Evolutionary conservation across 30 jellyfish, hydroid and myxozoan genomes (phyloP), one percentile per base, ranked within the genome.

Genomic region (Mastigias papua): DNA sequence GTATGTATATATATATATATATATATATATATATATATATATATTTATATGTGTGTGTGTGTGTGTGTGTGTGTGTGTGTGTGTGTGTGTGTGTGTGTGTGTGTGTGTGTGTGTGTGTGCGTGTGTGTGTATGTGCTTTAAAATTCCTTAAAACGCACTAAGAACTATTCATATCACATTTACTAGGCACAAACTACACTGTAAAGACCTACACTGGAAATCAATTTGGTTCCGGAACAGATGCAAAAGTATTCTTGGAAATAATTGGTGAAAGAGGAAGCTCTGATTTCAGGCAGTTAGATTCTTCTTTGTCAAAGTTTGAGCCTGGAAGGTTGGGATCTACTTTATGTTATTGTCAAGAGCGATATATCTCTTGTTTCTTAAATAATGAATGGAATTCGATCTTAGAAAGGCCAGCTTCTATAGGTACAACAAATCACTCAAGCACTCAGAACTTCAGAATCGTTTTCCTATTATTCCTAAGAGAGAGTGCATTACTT

Each of bases 151-250:
- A 4, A 15, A 42, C 7, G 13, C 54, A 4, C 13, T 42, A 4
- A 8, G 0, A 42, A 42, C 54, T 42, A 4, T 4, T 42, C 13
- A 4, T 15, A 42, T 42, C 13, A 15, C 13, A 4, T 42, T 42
- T 8, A 22, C 13, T 68, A 93, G 98, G 98, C 15, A 81, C 96
- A 4, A 93, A 93, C 68, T 93, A 93, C 92, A 93, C 98, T 28
- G 96, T 93, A 0, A 88, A 88, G 70, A 93, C 98, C 42, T 93
- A 69, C 57, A 93, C 98, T 66, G 98, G 98, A 21, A 82, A 86
- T 25, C 78, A 88, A 62, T 95, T 73, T 32, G 98, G 98, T 25
- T 94, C 98, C 34, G 98, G 98, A 23, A 93, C 98, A 0, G 98
- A 93, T 61, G 98, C 98, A 5, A 93, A 93, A 37, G 76, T 93